A percentile compares a stretch with the other conserved stretches of the same genome.
These are phyloP conservation scores for Tursiops truncatus DNA, from an alignment of 2,113 vertebrate genomes.

Conservation along the genomic window DNA sequence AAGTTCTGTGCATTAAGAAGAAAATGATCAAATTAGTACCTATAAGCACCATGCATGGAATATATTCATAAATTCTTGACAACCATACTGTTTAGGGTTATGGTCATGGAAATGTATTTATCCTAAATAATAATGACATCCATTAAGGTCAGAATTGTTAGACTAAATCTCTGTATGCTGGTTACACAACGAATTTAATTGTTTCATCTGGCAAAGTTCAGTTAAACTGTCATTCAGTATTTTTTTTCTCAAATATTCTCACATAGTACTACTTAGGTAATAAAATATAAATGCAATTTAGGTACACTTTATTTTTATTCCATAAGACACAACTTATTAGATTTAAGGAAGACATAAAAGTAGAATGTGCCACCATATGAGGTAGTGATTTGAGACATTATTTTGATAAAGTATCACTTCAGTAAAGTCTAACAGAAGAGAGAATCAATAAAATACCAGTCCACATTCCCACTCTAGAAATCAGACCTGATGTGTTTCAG, in stretches of 20 bases:
- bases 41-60: background rate
- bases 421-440: background rate
- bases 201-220: background rate
- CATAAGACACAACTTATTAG: background rate
- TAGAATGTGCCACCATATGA: background rate
- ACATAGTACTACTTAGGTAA: background rate
- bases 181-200: background rate
- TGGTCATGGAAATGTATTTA: background rate
- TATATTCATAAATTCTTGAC: constrained; percentile 22
- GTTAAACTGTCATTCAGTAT: background rate
- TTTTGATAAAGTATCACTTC: background rate
- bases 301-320: background rate
- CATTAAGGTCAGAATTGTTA: background rate
- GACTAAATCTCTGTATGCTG: background rate
- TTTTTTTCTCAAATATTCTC: background rate
- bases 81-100: background rate
- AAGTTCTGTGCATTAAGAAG: background rate
- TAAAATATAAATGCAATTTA: background rate
- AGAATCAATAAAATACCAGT: background rate
- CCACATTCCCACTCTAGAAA: background rate
- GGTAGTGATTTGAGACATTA: background rate
- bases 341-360: background rate
- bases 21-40: background rate
- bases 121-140: constrained; percentile 14
- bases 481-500: background rate